Evolutionary conservation across 2,797 vertebrate genomes (phyloP).

Genomic region (Poecilia gillii): DNA sequence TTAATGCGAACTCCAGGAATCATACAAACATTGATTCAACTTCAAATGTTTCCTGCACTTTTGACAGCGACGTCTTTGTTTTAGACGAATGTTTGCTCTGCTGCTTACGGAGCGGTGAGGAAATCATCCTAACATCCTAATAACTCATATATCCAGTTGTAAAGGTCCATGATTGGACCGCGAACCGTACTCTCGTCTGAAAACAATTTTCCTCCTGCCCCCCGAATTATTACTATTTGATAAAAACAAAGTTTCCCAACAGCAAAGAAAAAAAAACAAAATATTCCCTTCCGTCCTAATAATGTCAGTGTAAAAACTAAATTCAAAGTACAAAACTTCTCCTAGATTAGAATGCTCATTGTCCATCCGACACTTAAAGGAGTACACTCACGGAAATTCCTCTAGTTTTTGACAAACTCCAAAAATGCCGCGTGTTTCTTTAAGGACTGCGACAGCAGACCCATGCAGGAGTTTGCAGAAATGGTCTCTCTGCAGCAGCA

Average conservation of each 20-base stretch:
- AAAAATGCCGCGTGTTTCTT: constrained; percentile 1
- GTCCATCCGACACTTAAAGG: not conserved
- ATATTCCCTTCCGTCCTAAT: not conserved
- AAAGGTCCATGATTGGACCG: not conserved
- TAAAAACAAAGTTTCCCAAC: not conserved
- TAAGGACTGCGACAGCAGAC: not conserved
- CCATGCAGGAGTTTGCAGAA: constrained; percentile 1
- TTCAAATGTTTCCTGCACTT: not conserved
- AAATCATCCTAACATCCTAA: not conserved
- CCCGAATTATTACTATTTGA: not conserved
- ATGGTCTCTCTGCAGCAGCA: constrained; percentile 5
- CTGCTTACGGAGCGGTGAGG: not conserved
- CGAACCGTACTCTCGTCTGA: not conserved
- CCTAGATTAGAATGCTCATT: not conserved
- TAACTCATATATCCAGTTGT: not conserved
- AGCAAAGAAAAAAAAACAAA: not conserved
- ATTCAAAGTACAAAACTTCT: not conserved
- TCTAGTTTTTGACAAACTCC: not conserved
- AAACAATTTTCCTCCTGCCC: not conserved
- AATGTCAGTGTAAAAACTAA: not conserved
- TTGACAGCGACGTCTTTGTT: not conserved
- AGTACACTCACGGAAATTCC: not conserved
- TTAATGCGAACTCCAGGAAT: not conserved
- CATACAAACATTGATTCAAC: not conserved
- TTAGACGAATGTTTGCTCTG: not conserved